These are phyloP conservation scores for Diglossa cyanea DNA, from an alignment of 2,797 vertebrate genomes.

Conservation along the genomic window DNA sequence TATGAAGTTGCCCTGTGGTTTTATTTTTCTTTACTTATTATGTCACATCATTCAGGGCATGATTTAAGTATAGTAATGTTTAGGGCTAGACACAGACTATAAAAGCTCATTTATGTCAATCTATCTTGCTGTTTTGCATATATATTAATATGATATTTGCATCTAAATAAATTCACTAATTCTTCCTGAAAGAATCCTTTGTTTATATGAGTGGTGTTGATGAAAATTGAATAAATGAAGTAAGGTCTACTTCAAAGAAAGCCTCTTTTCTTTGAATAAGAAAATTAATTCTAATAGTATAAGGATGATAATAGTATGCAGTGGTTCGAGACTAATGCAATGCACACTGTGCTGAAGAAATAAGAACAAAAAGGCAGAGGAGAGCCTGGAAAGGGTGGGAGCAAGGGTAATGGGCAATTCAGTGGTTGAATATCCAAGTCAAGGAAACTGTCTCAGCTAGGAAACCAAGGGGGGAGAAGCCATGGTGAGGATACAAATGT, in stretches of 20 bases:
- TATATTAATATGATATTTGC: background rate
- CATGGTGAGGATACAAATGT: background rate
- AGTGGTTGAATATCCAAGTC: background rate
- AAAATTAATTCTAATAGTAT: background rate
- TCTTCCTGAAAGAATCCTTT: background rate
- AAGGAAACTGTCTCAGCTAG: background rate
- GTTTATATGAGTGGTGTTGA: background rate
- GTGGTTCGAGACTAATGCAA: background rate
- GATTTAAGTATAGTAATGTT: background rate
- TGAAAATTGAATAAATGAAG: background rate
- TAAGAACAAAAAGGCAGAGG: background rate
- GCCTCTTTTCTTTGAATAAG: background rate
- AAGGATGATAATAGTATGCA: background rate
- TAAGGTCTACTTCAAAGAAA: background rate
- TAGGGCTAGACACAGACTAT: background rate
- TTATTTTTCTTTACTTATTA: background rate
- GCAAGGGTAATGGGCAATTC: background rate
- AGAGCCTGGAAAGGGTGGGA: background rate
- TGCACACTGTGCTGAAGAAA: background rate
- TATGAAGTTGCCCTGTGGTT: background rate
- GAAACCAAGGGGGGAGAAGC: background rate
- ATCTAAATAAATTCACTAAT: slow-evolving; percentile 9
- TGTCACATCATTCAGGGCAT: background rate
- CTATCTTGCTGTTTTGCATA: background rate
- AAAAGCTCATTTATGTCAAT: background rate